phyloP scores from a whole-genome alignment of 2,113 vertebrate species.

The Lasiurus cinereus region DNA sequence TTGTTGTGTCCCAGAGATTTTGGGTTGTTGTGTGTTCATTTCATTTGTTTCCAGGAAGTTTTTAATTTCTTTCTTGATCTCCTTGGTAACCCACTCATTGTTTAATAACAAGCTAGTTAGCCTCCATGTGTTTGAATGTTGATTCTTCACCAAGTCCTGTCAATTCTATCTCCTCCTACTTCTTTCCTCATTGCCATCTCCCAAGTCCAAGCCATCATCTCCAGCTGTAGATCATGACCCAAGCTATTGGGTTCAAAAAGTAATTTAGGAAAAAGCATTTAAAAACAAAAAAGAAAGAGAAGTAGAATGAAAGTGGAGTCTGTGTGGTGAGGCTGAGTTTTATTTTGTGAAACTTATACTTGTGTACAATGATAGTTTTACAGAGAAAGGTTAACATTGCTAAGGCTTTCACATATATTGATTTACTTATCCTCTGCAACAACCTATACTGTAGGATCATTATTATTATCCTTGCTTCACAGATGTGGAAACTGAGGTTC shows the following conservation, averaged over 20 bases:
- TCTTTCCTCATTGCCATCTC: background rate
- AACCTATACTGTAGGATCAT: background rate
- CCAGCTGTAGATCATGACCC: too few relatives aligned
- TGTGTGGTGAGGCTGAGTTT: background rate
- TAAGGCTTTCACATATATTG: background rate
- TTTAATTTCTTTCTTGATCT: too few relatives aligned
- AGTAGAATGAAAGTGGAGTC: background rate
- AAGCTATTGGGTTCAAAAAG: background rate
- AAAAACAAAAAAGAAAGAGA: background rate
- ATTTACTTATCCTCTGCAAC: background rate
- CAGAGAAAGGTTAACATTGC: background rate
- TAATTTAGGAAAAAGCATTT: background rate
- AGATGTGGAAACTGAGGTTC: background rate
- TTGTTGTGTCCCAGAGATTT: too few relatives aligned
- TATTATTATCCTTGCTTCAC: background rate
- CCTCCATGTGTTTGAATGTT: too few relatives aligned
- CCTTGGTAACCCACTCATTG: too few relatives aligned
- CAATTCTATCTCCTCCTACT: background rate
- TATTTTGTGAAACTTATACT: conserved; percentile 9
- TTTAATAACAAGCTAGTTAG: too few relatives aligned
- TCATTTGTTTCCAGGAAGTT: too few relatives aligned
- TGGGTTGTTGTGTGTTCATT: too few relatives aligned
- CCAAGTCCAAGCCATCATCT: background rate
- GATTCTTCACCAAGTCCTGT: background rate
- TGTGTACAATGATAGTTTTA: background rate